Percentiles rank a stretch among this genome's conserved stretches.
phyloP scores from a whole-genome alignment of 2,797 vertebrate genomes.

The Microctenopoma stevenorrisi region DNA sequence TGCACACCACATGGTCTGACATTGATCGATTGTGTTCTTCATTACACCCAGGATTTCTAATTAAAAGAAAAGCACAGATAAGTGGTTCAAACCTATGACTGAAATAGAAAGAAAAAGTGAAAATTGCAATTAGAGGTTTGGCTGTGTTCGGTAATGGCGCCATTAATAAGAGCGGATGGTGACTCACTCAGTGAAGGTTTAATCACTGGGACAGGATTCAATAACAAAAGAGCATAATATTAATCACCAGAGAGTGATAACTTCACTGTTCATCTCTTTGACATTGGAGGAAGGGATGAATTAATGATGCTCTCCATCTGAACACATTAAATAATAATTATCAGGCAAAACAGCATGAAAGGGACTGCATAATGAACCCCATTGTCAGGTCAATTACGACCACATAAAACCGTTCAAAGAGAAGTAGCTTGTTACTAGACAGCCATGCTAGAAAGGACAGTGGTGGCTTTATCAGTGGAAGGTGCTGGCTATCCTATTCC shows the following conservation, averaged over 20 bases:
- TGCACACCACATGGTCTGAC: slow-evolving; percentile 59
- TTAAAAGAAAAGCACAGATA: slow-evolving; percentile 85
- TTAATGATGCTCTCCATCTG: slow-evolving; percentile 85
- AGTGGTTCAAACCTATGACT: slow-evolving; percentile 79
- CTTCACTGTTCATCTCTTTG: slow-evolving; percentile 85
- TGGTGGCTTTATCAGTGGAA: slow-evolving; percentile 62
- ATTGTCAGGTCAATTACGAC: slow-evolving; percentile 84
- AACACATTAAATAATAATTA: slow-evolving; percentile 86
- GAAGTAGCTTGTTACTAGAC: slow-evolving; percentile 74
- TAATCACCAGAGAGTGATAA: slow-evolving; percentile 84
- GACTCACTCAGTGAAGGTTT: slow-evolving; percentile 84
- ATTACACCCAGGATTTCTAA: slow-evolving; percentile 84
- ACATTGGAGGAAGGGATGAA: slow-evolving; percentile 86
- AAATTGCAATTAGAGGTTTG: slow-evolving; percentile 82
- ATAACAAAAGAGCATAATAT: slow-evolving; percentile 85
- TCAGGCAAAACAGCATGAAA: slow-evolving; percentile 85
- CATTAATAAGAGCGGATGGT: slow-evolving; percentile 82
- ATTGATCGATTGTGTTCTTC: slow-evolving; percentile 84
- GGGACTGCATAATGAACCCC: slow-evolving; percentile 82
- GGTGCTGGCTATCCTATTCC: slow-evolving; percentile 36
- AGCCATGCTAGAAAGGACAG: slow-evolving; percentile 70
- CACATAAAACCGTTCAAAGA: slow-evolving; percentile 80
- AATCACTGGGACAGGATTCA: slow-evolving; percentile 86
- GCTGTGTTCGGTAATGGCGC: slow-evolving; percentile 81
- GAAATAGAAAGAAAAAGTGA: slow-evolving; percentile 76